phyloP scores from a whole-genome alignment of 1,140 invertebrate species.

The Vanessa tameamea region DNA sequence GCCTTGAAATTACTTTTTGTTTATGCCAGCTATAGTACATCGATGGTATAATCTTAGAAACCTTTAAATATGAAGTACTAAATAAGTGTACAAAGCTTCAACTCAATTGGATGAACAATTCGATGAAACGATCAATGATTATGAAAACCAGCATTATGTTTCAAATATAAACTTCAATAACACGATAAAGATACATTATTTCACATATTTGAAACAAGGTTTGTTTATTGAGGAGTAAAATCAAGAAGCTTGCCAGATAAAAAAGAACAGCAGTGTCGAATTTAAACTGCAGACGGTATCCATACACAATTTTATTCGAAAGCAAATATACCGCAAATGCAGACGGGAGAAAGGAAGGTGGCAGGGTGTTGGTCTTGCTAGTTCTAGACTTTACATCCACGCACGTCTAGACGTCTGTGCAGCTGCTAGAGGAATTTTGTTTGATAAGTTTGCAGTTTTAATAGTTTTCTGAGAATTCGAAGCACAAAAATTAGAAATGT shows the following conservation, averaged over 20 bases:
- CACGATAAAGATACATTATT: no score
- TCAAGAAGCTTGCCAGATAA: not conserved
- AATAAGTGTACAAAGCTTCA: no score
- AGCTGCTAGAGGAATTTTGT: not conserved
- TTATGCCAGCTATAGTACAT: no score
- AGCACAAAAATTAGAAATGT: not conserved
- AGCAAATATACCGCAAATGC: not conserved
- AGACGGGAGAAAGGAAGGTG: constrained; percentile 18
- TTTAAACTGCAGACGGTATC: constrained; percentile 11
- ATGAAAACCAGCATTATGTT: no score
- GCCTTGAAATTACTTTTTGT: no score
- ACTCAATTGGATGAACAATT: no score
- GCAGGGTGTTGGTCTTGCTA: constrained; percentile 9
- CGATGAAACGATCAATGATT: no score
- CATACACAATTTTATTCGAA: constrained; percentile 8
- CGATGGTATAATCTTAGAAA: no score
- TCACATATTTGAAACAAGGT: not conserved
- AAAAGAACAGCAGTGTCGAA: not conserved
- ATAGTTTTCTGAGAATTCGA: not conserved
- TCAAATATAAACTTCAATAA: no score
- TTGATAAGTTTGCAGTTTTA: not conserved
- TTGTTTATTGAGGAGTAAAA: not conserved
- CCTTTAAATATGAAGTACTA: no score
- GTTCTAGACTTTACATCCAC: constrained; percentile 11
- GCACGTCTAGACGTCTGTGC: constrained; percentile 21